These are phyloP conservation scores for Brachypalpus laphriformis DNA, from an alignment of 2,888 invertebrate species.

Conservation along the genomic window DNA sequence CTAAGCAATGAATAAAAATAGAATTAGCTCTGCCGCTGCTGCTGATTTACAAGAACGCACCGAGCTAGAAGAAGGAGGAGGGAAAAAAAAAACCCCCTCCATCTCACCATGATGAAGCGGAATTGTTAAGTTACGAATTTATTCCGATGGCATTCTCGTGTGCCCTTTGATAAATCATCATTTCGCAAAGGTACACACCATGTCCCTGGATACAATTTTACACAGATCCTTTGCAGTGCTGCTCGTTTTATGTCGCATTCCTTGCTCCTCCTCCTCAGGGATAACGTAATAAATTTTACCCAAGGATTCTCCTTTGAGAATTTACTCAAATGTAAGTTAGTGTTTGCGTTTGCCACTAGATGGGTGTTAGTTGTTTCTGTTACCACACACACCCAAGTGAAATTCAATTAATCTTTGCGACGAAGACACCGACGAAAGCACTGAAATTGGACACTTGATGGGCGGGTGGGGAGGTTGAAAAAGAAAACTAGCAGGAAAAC, in stretches of 20 bases:
- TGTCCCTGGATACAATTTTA: constrained; percentile 37
- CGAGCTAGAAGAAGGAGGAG: constrained; percentile 13
- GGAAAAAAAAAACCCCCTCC: not conserved
- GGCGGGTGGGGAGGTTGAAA: not conserved
- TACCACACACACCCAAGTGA: constrained; percentile 45
- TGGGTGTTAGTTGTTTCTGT: constrained; percentile 61
- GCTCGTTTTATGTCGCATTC: constrained; percentile 37
- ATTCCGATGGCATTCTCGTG: constrained; percentile 52
- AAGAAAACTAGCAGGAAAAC: not conserved
- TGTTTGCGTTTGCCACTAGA: constrained; percentile 63
- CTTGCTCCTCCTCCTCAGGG: not conserved
- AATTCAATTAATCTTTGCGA: constrained; percentile 73
- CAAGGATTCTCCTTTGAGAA: constrained; percentile 51
- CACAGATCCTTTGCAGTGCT: constrained; percentile 5
- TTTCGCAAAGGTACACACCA: constrained; percentile 50
- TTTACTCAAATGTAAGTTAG: constrained; percentile 34
- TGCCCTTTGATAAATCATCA: constrained; percentile 72
- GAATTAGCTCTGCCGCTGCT: not conserved
- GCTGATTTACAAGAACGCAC: not conserved
- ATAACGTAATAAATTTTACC: constrained; percentile 56
- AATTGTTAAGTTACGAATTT: constrained; percentile 58
- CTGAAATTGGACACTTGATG: constrained; percentile 68
- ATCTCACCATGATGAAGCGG: constrained; percentile 8
- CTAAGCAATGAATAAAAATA: constrained; percentile 49
- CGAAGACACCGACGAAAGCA: constrained; percentile 62